Base-by-base conservation (phyloP, 2,113 vertebrate species). In the Macrotus californicus region DNA sequence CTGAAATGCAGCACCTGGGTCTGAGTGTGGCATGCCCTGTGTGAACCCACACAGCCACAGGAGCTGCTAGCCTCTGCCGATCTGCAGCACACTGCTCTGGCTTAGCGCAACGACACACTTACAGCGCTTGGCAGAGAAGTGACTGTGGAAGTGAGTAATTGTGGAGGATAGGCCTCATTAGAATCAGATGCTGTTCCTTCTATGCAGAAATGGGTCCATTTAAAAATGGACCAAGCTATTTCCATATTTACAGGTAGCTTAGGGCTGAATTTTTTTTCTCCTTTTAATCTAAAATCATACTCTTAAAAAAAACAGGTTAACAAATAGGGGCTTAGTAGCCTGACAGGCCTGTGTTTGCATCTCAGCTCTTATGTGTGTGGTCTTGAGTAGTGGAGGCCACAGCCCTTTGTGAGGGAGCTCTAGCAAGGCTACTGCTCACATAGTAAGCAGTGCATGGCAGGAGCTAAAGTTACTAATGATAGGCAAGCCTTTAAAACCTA, bases 231-330 rank as follows among this genome's bases (percentile, higher is more conserved):
- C 41, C 52, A 66, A 7, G 72, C 46, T 48, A 18, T 61, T 86
- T 43, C 67, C 14, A 11, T 84, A 56, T 82, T 73, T 59, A 67
- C 31, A 91, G 39, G 2, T 72, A 72, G 31, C 56, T 90, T 89
- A 75, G 64, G 86, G 61, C 61, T 94, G 92, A 73, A 7, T 52
- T 92, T 86, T 50, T n/a, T 61, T 39, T 22, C 0, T 0, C 43
- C n/a, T 83, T 95, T 94, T 59, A 84, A 82, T 73, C n/a, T 48
- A 87, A 84, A 94, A 64, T 83, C 64, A 66, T n/a, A 48, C 26
- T 36, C 50, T 80, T 48, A 31, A 69, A 76, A 31, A 69, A 76
- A 88, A 12, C 73, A 82, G 43, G n/a, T 91, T 39, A 91, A 52
- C 31, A 77, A 22, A n/a, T 87, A 11, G 16, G 41, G 81, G 26